Base-by-base conservation (phyloP, 2,113 vertebrate species). In the Spea multiplicata region DNA sequence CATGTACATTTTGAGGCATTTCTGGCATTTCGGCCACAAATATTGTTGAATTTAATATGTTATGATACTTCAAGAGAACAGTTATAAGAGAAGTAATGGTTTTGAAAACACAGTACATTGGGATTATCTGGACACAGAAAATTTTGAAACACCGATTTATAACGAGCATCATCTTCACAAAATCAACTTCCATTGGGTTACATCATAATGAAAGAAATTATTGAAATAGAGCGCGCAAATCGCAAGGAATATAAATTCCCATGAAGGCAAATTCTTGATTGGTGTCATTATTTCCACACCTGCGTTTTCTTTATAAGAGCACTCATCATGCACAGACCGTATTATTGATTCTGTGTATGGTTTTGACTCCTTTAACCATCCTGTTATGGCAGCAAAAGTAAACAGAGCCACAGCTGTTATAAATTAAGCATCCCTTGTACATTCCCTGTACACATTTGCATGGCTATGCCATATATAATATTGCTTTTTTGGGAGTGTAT, bases 281-380 rank as follows among this genome's bases (percentile, higher is more conserved):
- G 64, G 70, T 80, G 76, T 66, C 76, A 80, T 80, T 73, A 80
- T 73, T 67, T 55, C 52, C 12, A 73, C 77, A 80, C 77, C 77
- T 80, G 77, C 71, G 50, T 14, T 67, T 64, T 80, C 77, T 44
- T 67, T 73, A 73, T 45, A 73, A 59, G 16, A 73, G 8, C 8
- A 12, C 49, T 73, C 69, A 65, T 73, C 8, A 66, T 66, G 47
- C 13, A 45, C 70, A 68, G 44, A 67, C 62, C 30, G 57, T 46
- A 59, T 73, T 80, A 59, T 59, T 59, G 71, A 80, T 73, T 80
- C 52, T 66, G 10, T 55, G 6, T 59, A 46, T 80, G 71, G 50
- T 30, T 66, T 57, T 66, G 62, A 47, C 49, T 73, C 17, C 64
- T 55, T 73, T 73, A 80, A 59, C 62, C 64, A 62, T 67, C 44